A percentile compares a stretch with the other conserved stretches of the same genome.
Evolutionary conservation across 2,113 vertebrate species (phyloP).

Genomic region (Felis catus): F.catus_Fca126_mat1.0 CM031416.1:38617001-38617500

Average conservation of each 20-base stretch:
- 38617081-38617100: neutral
- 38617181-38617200: neutral
- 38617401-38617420: neutral
- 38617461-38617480: slow-evolving; percentile 47
- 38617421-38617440: slow-evolving; percentile 2
- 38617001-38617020: neutral
- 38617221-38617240: neutral
- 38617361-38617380: neutral
- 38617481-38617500: slow-evolving; percentile 26
- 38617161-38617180: neutral
- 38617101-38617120: neutral
- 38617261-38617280: neutral
- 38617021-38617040: neutral
- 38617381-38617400: neutral
- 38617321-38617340: neutral
- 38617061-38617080: neutral
- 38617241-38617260: neutral
- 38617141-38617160: neutral
- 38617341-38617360: neutral
- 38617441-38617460: neutral
- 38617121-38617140: neutral
- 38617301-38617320: neutral
- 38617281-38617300: neutral
- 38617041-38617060: neutral
- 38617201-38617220: neutral